Base-by-base conservation (phyloP, 1,140 invertebrate species). In the Drosophila yakuba region DNA sequence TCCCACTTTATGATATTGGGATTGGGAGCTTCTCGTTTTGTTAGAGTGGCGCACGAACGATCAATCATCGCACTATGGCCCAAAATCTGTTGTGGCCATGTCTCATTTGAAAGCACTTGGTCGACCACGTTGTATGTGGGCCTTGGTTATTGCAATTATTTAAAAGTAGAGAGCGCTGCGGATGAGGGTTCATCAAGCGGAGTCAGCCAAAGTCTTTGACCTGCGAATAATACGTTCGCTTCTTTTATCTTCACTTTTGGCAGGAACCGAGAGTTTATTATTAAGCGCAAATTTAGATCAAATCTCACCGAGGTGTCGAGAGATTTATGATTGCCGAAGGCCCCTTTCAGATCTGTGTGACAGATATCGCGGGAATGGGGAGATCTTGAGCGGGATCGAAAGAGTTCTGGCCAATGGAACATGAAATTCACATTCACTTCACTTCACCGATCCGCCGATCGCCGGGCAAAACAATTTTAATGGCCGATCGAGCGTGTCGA, bases 281-380 rank as follows among this genome's bases (percentile, higher is more conserved):
- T 79, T 57, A 23, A 43, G 60, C 47, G 43, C 66, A 85, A 71
- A 85, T 86, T 79, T 82, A 85, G 83, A 82, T 78, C 58, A 86
- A 39, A 61, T 66, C 68, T 56, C 75, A 67, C 66, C 54, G 62
- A 67, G 56, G 50, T 74, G 69, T 61, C 74, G 68, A 78, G 50
- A 69, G 69, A 86, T 82, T 82, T 78, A 85, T 82, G 69, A 62
- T 63, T 43, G 23, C 43, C 52, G 36, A 54, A 57, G 54, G 54
- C 72, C 61, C 45, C 55, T 36, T 36, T 51, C 50, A 51, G 50
- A 51, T 51, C 50, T 77, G 73, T 77, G 73, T 61, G 74, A 77
- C 56, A 77, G 74, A 77, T 77, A 41, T 17, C 14, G 3, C 41
- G 17, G 43, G 43, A 44, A 44, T 20, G 43, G 48, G 38, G 43